These are phyloP conservation scores for Nomada goodeniana DNA, from an alignment of 2,888 invertebrate genomes.

Conservation along the genomic window DNA sequence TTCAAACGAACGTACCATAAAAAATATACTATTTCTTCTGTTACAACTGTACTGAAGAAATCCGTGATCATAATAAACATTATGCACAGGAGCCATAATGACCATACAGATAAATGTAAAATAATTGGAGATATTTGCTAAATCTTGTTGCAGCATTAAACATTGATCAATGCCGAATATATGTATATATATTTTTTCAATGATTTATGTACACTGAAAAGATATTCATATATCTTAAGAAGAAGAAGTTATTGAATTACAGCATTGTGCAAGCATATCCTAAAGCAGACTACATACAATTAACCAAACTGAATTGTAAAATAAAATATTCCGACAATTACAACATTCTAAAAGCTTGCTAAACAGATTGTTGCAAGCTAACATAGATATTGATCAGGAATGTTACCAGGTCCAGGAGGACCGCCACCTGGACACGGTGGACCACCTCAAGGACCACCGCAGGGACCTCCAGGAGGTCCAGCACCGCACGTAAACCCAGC, in stretches of 20 bases:
- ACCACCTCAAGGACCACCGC: conserved; percentile 87
- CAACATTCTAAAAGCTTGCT: conserved; percentile 29
- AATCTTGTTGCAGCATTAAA: too few species aligned
- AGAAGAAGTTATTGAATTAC: background rate
- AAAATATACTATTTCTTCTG: conserved; percentile 6
- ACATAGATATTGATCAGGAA: conserved; percentile 72
- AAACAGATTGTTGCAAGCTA: conserved; percentile 48
- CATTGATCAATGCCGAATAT: too few species aligned
- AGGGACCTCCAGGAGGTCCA: conserved; percentile 88
- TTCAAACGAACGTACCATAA: conserved; percentile 55
- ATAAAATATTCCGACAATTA: background rate
- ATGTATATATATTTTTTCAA: too few species aligned
- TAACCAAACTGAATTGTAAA: conserved; percentile 7
- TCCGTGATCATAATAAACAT: background rate
- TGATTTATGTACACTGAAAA: background rate
- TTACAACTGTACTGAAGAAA: background rate
- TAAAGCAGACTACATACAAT: conserved; percentile 11
- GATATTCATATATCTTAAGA: background rate
- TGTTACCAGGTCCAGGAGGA: conserved; percentile 83
- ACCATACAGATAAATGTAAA: background rate
- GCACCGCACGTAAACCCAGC: conserved; percentile 99
- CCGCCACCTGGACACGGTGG: conserved; percentile 85
- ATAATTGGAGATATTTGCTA: too few species aligned
- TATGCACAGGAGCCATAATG: background rate
- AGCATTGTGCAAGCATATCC: conserved; percentile 41